Conservation (phyloP, 2,888 invertebrate species). For the Caenorhabditis afra region DNA sequence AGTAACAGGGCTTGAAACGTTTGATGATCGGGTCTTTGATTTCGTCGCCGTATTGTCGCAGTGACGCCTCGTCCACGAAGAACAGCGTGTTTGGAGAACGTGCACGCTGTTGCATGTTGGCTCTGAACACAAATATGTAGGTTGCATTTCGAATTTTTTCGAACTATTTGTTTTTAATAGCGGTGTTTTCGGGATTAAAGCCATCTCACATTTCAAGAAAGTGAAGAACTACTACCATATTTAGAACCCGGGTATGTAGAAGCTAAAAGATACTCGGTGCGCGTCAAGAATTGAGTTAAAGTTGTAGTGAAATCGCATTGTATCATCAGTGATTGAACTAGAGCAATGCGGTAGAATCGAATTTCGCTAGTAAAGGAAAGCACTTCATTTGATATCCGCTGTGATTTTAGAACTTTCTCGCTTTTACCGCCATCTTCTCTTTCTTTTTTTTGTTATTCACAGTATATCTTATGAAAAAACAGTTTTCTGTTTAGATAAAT, state of each 20-base stretch:
- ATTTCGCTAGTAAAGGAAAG: neutral
- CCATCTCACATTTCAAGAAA: neutral
- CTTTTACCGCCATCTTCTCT: neutral
- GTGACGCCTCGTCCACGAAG: constrained; percentile 26
- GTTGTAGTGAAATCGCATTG: neutral
- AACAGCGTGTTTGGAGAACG: constrained; percentile 29
- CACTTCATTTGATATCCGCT: constrained; percentile 4
- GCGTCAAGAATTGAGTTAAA: neutral
- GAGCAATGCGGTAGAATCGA: neutral
- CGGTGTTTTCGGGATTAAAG: neutral
- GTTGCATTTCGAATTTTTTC: too few species aligned
- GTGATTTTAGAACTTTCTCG: constrained; percentile 1
- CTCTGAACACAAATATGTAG: constrained; percentile 8
- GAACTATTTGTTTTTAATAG: neutral
- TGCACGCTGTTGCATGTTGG: constrained; percentile 41
- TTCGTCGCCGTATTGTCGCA: constrained; percentile 24
- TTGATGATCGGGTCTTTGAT: constrained; percentile 59
- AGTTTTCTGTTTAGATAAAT: neutral
- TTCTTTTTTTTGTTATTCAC: neutral
- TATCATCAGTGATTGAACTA: neutral
- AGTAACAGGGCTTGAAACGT: constrained; percentile 74
- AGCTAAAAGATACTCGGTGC: too few species aligned
- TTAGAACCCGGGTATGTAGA: too few species aligned
- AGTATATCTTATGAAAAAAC: neutral
- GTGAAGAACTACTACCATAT: too few species aligned